Base-by-base conservation (phyloP, 2,888 invertebrate species). In the Dasysyrphus tricinctus region DNA sequence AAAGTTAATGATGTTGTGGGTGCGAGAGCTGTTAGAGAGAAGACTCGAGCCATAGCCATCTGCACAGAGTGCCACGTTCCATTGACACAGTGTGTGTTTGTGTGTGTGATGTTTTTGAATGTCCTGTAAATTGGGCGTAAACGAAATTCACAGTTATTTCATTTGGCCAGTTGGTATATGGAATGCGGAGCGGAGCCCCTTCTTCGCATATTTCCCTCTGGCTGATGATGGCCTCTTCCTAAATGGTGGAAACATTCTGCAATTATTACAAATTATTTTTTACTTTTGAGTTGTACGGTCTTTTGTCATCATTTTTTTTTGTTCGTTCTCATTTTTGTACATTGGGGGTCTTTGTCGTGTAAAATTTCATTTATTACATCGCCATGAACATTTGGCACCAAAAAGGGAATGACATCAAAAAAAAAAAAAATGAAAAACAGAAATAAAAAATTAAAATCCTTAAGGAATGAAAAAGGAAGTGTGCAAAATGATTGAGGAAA, bases 181-280 rank as follows among this genome's bases (percentile, higher is more conserved):
- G 39, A 19, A 61, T 32, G 14, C 9, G 8, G 14, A n/a, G 16
- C 11, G 32, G 32, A 4, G 2, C 32, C 56, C 16, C 32, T 32
- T 19, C 19, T 14, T 16, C 39, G 12, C 24, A 24, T 8, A 7
- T 37, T 11, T 19, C 37, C 6, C 4, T 9, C n/a, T 32, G 12
- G 37, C 11, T 34, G n/a, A n/a, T n/a, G n/a, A n/a, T n/a, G n/a
- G n/a, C n/a, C n/a, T 3, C 47, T 34, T 69, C 72, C 39, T 65
- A 82, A 86, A 79, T 79, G 86, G 70, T 82, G 82, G 86, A 86
- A 86, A 82, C 86, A 86, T 86, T 86, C 75, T 78, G 82, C 86
- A 86, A 86, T 86, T 86, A 86, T 86, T 86, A 79, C 82, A 79
- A 86, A 86, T 86, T 86, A 86, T 86, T 86, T 86, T 70, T 67